Base-by-base conservation (phyloP, 2,113 vertebrate genomes). In the Dascyllus trimaculatus region DNA sequence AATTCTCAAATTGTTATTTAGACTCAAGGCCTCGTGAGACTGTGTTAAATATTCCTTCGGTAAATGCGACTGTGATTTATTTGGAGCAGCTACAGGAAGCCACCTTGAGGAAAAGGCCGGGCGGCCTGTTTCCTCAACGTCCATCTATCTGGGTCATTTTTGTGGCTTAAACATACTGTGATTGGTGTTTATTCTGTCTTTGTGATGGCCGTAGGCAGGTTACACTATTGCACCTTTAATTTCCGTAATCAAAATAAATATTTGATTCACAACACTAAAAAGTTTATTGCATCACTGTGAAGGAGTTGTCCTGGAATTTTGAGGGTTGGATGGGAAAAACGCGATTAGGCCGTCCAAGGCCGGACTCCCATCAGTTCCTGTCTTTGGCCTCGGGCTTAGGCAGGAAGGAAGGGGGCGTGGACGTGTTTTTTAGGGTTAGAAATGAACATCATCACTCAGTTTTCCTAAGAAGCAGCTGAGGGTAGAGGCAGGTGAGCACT, bases 361-460 rank as follows among this genome's bases (percentile, higher is more conserved):
- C 57, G 59, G 79, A 71, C 87, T 87, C 83, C n/a, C 90, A 91
- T 94, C 90, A 93, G 81, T 94, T 95, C 93, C 94, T 92, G 93
- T 77, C 91, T 92, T 82, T 85, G 69, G 89, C 82, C 84, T 62
- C 68, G 15, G 80, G 68, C 86, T 81, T 76, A 67, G 74, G 79
- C 74, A 86, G 92, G 91, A 91, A 94, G 93, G 91, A 93, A 92
- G 82, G 81, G 81, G 90, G 92, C 26, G 86, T 81, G 71, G 54
- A 49, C 8, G 11, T 26, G 29, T 52, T 78, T 68, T 81, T 78
- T 53, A 21, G 35, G 63, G 32, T 43, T 22, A 58, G 51, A 84
- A 64, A 59, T 82, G 71, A 70, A 66, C 26, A 4, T 26, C 6
- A 38, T 59, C 15, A 60, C 48, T 24, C 46, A 54, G 17, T 15